Conservation (phyloP, 2,113 vertebrate species). For the Polypterus bichir region DNA sequence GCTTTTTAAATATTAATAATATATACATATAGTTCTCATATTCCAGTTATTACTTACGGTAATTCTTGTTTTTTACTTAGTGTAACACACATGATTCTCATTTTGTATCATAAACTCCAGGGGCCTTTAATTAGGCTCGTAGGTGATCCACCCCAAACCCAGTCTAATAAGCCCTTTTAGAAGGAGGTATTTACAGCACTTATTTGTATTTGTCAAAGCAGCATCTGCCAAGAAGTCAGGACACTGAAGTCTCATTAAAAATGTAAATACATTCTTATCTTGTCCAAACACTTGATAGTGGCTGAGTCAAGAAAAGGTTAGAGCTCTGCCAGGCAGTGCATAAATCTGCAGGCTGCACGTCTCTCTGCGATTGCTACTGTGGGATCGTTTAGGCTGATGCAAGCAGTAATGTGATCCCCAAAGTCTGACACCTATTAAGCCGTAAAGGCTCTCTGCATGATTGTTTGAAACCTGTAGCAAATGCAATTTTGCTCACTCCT, state of each 20-base stretch:
- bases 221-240: conserved; percentile 29
- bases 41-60: no score
- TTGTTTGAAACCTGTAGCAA: conserved; percentile 18
- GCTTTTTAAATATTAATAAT: no score
- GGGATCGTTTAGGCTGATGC: conserved; percentile 22
- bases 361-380: conserved; percentile 21
- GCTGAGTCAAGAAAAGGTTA: conserved; percentile 51
- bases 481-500: conserved; percentile 22
- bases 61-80: no score
- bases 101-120: no score
- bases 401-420: conserved; percentile 24
- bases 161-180: conserved; percentile 11
- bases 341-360: conserved; percentile 28
- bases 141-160: conserved; percentile 13
- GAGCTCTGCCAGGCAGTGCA: conserved; percentile 26
- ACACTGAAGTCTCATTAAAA: conserved; percentile 47
- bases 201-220: conserved; percentile 26
- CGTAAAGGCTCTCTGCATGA: conserved; percentile 8
- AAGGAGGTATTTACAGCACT: conserved; percentile 21
- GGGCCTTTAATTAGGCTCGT: no score
- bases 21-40: no score
- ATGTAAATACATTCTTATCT: conserved; percentile 67
- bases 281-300: conserved; percentile 56
- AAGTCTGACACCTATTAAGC: conserved; percentile 23
- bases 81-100: no score